phyloP scores from a whole-genome alignment of 2,888 invertebrate species.

The Lepidocyrtoides sp. region DNA sequence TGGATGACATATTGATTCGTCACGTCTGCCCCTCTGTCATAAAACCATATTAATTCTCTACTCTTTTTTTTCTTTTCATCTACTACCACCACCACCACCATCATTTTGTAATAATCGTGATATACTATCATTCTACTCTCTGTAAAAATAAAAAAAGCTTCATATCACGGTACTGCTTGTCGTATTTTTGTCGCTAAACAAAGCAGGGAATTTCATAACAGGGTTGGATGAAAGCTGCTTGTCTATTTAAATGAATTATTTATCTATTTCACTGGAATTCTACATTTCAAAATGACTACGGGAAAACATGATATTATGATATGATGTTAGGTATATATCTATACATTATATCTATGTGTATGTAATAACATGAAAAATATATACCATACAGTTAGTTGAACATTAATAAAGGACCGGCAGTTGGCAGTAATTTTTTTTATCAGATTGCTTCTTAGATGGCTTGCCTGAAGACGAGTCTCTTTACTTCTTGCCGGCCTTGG shows the following conservation, averaged over 20 bases:
- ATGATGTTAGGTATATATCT: background rate
- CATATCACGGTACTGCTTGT: background rate
- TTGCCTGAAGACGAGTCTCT: background rate
- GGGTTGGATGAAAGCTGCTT: background rate
- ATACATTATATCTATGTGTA: background rate
- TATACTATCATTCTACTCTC: background rate
- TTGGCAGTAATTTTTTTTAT: background rate
- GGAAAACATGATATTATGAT: background rate
- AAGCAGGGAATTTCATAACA: background rate
- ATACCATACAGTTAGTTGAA: too few relatives aligned
- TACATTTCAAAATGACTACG: background rate
- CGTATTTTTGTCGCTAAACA: background rate
- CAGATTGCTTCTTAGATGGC: background rate
- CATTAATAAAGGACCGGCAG: too few relatives aligned
- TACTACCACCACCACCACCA: background rate
- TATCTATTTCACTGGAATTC: conserved; percentile 6
- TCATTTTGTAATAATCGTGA: background rate
- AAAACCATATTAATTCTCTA: conserved; percentile 51
- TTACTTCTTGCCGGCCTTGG: background rate
- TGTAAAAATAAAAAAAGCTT: background rate
- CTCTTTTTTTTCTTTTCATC: conserved; percentile 43
- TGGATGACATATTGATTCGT: conserved; percentile 75
- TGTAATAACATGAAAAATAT: too few relatives aligned
- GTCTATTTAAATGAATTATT: conserved; percentile 48
- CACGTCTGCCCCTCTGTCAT: conserved; percentile 68